These are phyloP conservation scores for Agrotis clavis DNA, from an alignment of 2,888 invertebrate genomes.

Conservation along the genomic window DNA sequence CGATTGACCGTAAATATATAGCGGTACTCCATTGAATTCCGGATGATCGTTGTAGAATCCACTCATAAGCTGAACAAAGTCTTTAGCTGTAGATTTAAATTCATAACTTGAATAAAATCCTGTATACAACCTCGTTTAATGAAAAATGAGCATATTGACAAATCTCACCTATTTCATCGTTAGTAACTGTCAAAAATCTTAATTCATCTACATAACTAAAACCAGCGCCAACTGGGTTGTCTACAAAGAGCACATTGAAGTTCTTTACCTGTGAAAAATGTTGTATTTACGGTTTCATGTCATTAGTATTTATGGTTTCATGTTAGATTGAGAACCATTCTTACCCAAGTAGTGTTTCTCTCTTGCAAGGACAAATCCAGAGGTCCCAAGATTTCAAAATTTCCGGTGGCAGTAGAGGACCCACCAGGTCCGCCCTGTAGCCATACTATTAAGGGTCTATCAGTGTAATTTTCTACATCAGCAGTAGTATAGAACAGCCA, in stretches of 20 bases:
- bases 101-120: background rate
- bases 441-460: constrained; percentile 96
- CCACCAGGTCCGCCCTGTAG: constrained; percentile 97
- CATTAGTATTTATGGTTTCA: background rate
- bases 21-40: constrained; percentile 93
- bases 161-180: constrained; percentile 85
- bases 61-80: constrained; percentile 94
- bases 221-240: constrained; percentile 97
- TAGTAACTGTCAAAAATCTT: constrained; percentile 78
- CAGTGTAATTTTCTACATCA: constrained; percentile 90
- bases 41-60: constrained; percentile 93
- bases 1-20: constrained; percentile 97
- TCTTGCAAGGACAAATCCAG: constrained; percentile 92
- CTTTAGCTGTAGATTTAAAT: constrained; percentile 90
- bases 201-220: constrained; percentile 94
- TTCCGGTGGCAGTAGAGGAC: constrained; percentile 96
- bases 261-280: constrained; percentile 91
- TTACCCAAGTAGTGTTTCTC: constrained; percentile 95
- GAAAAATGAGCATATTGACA: background rate
- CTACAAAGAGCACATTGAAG: constrained; percentile 96
- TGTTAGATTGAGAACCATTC: constrained; percentile 46
- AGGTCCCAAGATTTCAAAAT: constrained; percentile 96
- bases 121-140: background rate
- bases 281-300: background rate
- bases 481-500: constrained; percentile 96